Evolutionary conservation across 2,113 vertebrate genomes (phyloP).

Genomic region (Campylomormyrus numenius): DNA sequence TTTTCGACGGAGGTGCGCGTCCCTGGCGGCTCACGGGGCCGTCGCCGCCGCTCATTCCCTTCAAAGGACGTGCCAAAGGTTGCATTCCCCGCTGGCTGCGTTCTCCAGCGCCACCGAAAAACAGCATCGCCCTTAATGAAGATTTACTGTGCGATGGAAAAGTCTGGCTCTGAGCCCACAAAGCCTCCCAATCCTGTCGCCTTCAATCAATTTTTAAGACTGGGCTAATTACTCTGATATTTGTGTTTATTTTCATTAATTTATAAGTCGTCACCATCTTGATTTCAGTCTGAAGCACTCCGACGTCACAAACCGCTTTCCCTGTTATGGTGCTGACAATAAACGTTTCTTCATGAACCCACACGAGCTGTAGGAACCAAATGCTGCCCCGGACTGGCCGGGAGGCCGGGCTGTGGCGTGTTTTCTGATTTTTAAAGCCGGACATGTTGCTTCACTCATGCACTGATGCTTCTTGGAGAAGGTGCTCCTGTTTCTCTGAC

Average conservation of each 20-base stretch:
- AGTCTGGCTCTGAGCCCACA: background rate
- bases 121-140: conserved; percentile 4
- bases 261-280: background rate
- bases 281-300: background rate
- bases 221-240: background rate
- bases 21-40: background rate
- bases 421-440: background rate
- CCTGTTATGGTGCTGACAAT: background rate
- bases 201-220: background rate
- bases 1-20: conserved; percentile 5
- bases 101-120: background rate
- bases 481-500: background rate
- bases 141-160: background rate
- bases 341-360: background rate
- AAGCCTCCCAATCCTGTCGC: background rate
- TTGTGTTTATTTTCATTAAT: background rate
- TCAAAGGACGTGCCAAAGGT: conserved; percentile 16
- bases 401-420: background rate
- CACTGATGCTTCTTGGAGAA: background rate
- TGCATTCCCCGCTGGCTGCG: background rate
- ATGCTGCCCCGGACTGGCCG: background rate
- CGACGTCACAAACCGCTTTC: background rate
- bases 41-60: background rate
- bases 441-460: background rate
- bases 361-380: background rate